Evolutionary conservation across 2,797 vertebrate genomes (phyloP).

Genomic region (Tauraco hartlaubi): DNA sequence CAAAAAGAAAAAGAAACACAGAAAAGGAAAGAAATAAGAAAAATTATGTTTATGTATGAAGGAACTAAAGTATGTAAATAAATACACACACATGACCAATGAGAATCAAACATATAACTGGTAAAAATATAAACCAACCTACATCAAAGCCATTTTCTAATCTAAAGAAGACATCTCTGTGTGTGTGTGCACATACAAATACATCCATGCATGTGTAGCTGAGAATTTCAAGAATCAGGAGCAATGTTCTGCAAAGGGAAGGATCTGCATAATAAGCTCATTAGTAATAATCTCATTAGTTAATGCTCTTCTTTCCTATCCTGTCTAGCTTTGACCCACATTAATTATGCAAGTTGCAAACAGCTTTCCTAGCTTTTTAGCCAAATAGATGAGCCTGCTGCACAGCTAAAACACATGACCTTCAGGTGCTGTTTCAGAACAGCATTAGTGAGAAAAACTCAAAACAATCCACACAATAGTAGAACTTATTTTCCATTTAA

Average conservation of each 20-base stretch:
- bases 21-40: background rate
- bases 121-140: background rate
- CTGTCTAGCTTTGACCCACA: conserved; percentile 6
- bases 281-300: conserved; percentile 32
- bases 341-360: conserved; percentile 38
- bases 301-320: conserved; percentile 7
- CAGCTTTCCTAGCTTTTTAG: background rate
- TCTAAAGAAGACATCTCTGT: rapidly evolving
- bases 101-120: background rate
- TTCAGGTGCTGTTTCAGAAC: background rate
- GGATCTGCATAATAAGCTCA: background rate
- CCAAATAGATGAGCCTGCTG: background rate
- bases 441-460: background rate
- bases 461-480: background rate
- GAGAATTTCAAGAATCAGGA: background rate
- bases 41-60: background rate
- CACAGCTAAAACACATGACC: background rate
- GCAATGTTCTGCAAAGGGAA: background rate
- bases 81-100: background rate
- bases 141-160: background rate
- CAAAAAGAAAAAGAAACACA: background rate
- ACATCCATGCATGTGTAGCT: background rate
- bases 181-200: background rate
- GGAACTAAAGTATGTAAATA: background rate
- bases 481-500: background rate